These are phyloP conservation scores for Bombus haemorrhoidalis DNA, from an alignment of 1,140 invertebrate genomes.

Conservation along the genomic window DNA sequence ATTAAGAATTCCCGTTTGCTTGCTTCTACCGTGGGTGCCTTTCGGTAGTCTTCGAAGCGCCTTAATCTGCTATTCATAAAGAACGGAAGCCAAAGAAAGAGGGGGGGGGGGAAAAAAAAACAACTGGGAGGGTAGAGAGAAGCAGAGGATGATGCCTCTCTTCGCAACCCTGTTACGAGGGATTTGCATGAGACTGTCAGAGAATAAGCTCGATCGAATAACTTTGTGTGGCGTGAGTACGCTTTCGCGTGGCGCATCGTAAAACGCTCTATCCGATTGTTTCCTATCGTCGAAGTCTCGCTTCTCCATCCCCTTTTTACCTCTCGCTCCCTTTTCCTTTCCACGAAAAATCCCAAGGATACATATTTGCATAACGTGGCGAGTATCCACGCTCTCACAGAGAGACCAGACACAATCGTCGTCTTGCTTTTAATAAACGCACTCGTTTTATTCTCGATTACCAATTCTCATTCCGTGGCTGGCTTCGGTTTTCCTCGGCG, in stretches of 20 bases:
- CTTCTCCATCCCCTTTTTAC: conserved; percentile 1
- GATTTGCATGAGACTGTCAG: conserved; percentile 60
- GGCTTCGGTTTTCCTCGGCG: neutral
- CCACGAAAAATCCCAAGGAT: conserved; percentile 16
- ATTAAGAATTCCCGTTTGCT: conserved; percentile 66
- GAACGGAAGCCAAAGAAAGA: conserved; percentile 34
- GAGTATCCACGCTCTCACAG: neutral
- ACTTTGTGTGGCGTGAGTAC: conserved; percentile 28
- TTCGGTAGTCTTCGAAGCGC: conserved; percentile 19
- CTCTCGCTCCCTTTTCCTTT: conserved; percentile 42
- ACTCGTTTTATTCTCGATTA: conserved; percentile 7
- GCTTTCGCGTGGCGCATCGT: conserved; percentile 48
- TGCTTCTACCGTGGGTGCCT: conserved; percentile 3
- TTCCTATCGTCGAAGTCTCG: conserved; percentile 41
- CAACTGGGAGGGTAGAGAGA: neutral
- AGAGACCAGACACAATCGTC: conserved; percentile 29
- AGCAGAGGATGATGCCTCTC: neutral
- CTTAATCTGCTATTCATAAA: conserved; percentile 68
- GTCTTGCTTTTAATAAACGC: conserved; percentile 46
- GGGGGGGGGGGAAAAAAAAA: too few relatives aligned
- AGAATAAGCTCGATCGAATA: conserved; percentile 49
- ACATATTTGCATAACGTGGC: conserved; percentile 38
- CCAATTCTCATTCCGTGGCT: neutral
- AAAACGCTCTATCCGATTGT: conserved; percentile 58
- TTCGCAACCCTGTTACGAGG: conserved; percentile 6